phyloP scores from a whole-genome alignment of 2,888 invertebrate genomes.

The Fragum sueziense region DNA sequence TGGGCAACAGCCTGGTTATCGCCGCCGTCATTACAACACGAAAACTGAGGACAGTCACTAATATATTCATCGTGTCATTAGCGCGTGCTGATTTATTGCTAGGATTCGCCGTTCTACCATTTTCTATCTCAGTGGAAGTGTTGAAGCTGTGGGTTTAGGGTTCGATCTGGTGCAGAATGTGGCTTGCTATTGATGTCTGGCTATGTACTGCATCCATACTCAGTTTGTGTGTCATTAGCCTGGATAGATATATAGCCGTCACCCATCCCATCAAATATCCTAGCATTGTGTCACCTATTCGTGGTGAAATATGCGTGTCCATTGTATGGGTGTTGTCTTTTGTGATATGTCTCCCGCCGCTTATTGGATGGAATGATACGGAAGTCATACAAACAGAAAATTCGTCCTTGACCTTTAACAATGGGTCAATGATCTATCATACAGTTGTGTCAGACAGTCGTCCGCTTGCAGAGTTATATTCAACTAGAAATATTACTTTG shows the following conservation, averaged over 20 bases:
- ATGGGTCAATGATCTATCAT: not conserved
- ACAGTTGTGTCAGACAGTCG: not conserved
- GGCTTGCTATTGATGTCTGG: conserved; percentile 99
- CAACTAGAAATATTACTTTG: not conserved
- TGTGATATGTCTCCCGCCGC: conserved; percentile 97
- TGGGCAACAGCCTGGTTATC: conserved; percentile 96
- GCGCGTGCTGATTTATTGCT: conserved; percentile 99
- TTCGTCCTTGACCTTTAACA: not conserved
- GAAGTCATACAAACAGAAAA: not conserved
- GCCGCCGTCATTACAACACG: conserved; percentile 93
- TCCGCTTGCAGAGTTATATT: not conserved
- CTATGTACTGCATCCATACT: conserved; percentile 99
- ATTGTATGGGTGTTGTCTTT: conserved; percentile 96
- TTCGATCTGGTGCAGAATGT: conserved; percentile 96
- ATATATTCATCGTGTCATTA: conserved; percentile 93
- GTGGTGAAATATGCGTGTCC: conserved; percentile 87
- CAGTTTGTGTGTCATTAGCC: conserved; percentile 98
- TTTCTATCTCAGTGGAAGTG: conserved; percentile 98
- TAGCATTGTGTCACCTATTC: conserved; percentile 85
- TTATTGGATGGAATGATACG: conserved; percentile 88
- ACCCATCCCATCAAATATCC: conserved; percentile 83
- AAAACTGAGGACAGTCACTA: conserved; percentile 96
- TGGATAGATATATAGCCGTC: conserved; percentile 92
- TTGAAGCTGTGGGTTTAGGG: conserved; percentile 99
- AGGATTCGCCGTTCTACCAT: conserved; percentile 98